These are phyloP conservation scores for Shinisaurus crocodilurus DNA, from an alignment of 2,113 vertebrate species.

Conservation along the genomic window DNA sequence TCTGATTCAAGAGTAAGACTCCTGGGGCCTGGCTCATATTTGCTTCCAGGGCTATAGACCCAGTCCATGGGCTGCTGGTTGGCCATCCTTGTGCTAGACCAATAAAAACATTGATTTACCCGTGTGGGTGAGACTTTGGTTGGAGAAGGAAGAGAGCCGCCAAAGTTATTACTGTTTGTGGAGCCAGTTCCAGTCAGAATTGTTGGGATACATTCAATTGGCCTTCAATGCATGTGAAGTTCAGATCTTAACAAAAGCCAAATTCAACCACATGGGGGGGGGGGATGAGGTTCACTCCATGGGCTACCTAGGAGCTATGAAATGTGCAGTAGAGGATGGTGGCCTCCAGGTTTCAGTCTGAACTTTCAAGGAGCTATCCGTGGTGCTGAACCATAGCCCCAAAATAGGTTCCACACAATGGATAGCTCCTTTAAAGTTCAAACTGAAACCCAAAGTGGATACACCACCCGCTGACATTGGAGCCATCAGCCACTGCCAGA, in stretches of 20 bases:
- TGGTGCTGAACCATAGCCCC: too few relatives aligned
- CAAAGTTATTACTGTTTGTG: neutral
- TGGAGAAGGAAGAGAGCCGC: neutral
- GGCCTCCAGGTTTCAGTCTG: too few relatives aligned
- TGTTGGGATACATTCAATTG: neutral
- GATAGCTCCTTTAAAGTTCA: too few relatives aligned
- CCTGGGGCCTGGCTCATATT: neutral
- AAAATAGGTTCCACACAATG: too few relatives aligned
- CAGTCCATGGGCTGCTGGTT: neutral
- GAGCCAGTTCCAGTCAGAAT: neutral
- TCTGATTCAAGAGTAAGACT: neutral
- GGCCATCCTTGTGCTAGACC: neutral
- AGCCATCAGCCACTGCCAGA: too few relatives aligned
- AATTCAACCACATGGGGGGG: neutral
- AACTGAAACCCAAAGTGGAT: too few relatives aligned
- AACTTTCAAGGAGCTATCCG: too few relatives aligned
- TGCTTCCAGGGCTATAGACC: neutral
- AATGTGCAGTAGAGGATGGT: too few relatives aligned
- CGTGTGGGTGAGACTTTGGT: neutral
- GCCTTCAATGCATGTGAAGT: neutral
- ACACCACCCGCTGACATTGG: too few relatives aligned
- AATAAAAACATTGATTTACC: neutral
- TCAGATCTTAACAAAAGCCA: neutral
- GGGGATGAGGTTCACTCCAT: too few relatives aligned
- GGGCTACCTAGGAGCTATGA: too few relatives aligned